Base-by-base conservation (phyloP, 2,888 invertebrate species). In the Bhutanitis thaidina region DNA sequence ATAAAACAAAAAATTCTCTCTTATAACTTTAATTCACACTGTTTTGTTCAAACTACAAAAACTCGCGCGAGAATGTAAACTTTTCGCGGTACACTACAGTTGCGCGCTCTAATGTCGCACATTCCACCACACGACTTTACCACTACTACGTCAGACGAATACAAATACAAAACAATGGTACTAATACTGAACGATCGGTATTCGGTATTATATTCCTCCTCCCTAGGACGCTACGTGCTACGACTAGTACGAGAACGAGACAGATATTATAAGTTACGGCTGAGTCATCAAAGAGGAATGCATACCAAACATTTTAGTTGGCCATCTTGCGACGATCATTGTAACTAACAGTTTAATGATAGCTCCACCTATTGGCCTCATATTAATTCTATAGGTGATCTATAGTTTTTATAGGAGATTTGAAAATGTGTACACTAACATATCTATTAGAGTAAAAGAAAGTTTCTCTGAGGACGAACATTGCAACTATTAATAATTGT, bases 81-180 rank as follows among this genome's bases (percentile, higher is more conserved):
- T 74, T 80, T 84, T 84, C 80, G 76, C 76, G 68, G 65, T 62
- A 69, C 77, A 82, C 82, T 75, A 73, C 78, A 59, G 62, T 62
- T 51, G 67, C 72, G 77, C 77, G 73, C 74, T 68, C 69, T 79
- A 82, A 71, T 65, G 69, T 62, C 68, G 67, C 61, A 62, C 69
- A 67, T 69, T 60, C 69, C 60, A 61, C 74, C 74, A 58, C 71
- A 79, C 83, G 71, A 77, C 85, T 81, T 60, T 10, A 74, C 77
- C n/a, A 3, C 30, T 65, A 59, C n/a, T 81, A 85, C 83, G 81
- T 69, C 74, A 67, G 56, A 63, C 64, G 85, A 86, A 88, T 88
- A 87, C 86, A 79, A 85, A 87, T 30, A 80, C 67, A 7, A 7
- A n/a, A 29, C 3, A 2, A 2, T 7, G 10, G 10, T 9, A 9